Conservation (phyloP, 1,140 invertebrate species). For the Drosophila cardini region DNA sequence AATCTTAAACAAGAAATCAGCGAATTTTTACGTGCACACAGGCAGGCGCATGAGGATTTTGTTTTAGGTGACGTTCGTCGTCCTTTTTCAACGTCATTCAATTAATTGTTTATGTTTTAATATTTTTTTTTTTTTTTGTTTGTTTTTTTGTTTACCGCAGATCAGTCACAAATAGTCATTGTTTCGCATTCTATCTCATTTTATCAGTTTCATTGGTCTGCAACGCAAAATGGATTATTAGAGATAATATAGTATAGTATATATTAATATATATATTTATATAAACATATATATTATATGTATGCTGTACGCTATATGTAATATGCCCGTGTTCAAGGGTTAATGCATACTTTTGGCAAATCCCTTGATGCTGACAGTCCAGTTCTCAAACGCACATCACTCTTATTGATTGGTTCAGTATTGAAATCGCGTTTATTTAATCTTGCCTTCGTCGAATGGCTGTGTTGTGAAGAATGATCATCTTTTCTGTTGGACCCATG, state of each 20-base stretch:
- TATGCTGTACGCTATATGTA: neutral
- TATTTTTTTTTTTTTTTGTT: too few relatives aligned
- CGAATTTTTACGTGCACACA: slow-evolving; percentile 46
- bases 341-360: slow-evolving; percentile 67
- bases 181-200: slow-evolving; percentile 70
- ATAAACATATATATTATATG: neutral
- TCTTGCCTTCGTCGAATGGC: slow-evolving; percentile 54
- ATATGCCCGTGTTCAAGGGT: neutral
- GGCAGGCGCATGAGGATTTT: slow-evolving; percentile 52
- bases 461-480: slow-evolving; percentile 66
- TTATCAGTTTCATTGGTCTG: slow-evolving; percentile 73
- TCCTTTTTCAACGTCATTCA: slow-evolving; percentile 43
- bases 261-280: neutral
- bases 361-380: slow-evolving; percentile 65
- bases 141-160: too few relatives aligned
- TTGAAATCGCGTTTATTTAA: slow-evolving; percentile 69
- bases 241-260: neutral
- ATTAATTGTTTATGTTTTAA: slow-evolving; percentile 36
- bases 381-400: slow-evolving; percentile 60
- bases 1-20: slow-evolving; percentile 72
- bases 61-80: slow-evolving; percentile 33
- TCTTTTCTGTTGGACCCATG: slow-evolving; percentile 68
- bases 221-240: slow-evolving; percentile 30
- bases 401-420: slow-evolving; percentile 65
- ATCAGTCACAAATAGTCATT: slow-evolving; percentile 74